phyloP scores from a whole-genome alignment of 2,888 invertebrate genomes.

The Andrena flavipes region DNA sequence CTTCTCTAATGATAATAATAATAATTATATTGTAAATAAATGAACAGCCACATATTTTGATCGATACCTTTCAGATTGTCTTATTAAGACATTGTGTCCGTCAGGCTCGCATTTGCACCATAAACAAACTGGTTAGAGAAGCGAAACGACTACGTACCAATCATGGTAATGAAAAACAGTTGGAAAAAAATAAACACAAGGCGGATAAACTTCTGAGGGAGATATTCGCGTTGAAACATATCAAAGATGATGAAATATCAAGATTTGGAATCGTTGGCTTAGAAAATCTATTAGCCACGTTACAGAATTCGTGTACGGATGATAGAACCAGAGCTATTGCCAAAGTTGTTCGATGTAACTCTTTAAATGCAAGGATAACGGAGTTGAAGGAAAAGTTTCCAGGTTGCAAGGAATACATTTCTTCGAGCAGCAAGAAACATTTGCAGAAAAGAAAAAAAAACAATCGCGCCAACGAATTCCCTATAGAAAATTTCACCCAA shows the following conservation, averaged over 20 bases:
- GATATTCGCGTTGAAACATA: conserved; percentile 74
- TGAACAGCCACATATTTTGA: too few species aligned
- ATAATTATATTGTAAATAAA: not conserved
- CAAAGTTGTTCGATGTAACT: conserved; percentile 72
- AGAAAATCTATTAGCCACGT: conserved; percentile 65
- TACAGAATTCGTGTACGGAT: conserved; percentile 65
- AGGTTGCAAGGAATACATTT: conserved; percentile 70
- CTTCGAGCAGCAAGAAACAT: conserved; percentile 18
- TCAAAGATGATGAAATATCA: conserved; percentile 80
- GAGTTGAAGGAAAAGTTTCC: conserved; percentile 79
- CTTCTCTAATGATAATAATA: conserved; percentile 30
- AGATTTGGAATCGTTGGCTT: conserved; percentile 75
- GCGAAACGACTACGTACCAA: conserved; percentile 72
- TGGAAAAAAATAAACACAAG: conserved; percentile 76
- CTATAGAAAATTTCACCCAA: not conserved
- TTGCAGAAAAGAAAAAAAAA: not conserved
- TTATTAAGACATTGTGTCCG: conserved; percentile 75
- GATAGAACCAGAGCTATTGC: conserved; percentile 70
- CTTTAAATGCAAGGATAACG: conserved; percentile 68
- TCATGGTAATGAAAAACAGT: conserved; percentile 76
- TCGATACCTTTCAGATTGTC: conserved; percentile 73
- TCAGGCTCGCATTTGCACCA: conserved; percentile 72
- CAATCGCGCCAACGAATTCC: accelerated
- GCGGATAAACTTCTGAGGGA: conserved; percentile 76
- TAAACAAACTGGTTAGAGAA: conserved; percentile 77